phyloP scores from a whole-genome alignment of 2,797 vertebrate genomes.

The Chiropotes sagulatus region DNA sequence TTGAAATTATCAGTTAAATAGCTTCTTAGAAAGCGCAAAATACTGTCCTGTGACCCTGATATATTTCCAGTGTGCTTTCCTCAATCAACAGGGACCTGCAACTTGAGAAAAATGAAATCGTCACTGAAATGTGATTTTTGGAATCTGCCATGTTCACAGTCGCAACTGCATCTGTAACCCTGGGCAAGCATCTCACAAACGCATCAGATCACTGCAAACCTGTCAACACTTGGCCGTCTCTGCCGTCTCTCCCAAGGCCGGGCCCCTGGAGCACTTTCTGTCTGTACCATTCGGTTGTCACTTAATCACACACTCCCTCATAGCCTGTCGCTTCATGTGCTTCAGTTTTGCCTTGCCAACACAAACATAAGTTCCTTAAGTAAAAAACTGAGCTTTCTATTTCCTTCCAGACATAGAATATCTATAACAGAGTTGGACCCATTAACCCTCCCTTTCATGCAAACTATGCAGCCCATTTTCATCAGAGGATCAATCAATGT shows the following conservation, averaged over 20 bases:
- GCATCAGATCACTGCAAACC: conserved; percentile 67
- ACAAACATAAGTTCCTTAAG: conserved; percentile 69
- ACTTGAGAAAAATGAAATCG: conserved; percentile 50
- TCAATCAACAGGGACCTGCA: conserved; percentile 39
- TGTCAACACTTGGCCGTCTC: conserved; percentile 69
- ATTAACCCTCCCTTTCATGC: conserved; percentile 44
- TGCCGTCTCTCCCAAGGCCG: conserved; percentile 45
- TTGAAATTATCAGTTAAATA: background rate
- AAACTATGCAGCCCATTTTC: conserved; percentile 54
- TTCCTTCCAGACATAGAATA: conserved; percentile 52
- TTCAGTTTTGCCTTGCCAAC: conserved; percentile 68
- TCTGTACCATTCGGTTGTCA: conserved; percentile 64
- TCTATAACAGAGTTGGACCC: background rate
- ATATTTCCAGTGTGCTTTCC: conserved; percentile 45
- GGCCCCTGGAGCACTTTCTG: conserved; percentile 66
- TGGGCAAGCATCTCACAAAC: conserved; percentile 58
- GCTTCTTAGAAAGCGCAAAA: conserved; percentile 58
- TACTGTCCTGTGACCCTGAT: background rate
- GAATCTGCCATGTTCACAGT: conserved; percentile 45
- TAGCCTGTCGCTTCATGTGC: conserved; percentile 66
- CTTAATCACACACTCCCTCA: conserved; percentile 68
- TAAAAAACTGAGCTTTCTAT: conserved; percentile 51
- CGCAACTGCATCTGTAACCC: conserved; percentile 44
- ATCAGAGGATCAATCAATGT: conserved; percentile 15
- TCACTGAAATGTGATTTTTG: conserved; percentile 53